These are phyloP conservation scores for Podiceps cristatus DNA, from an alignment of 2,113 vertebrate genomes.

Conservation along the genomic window DNA sequence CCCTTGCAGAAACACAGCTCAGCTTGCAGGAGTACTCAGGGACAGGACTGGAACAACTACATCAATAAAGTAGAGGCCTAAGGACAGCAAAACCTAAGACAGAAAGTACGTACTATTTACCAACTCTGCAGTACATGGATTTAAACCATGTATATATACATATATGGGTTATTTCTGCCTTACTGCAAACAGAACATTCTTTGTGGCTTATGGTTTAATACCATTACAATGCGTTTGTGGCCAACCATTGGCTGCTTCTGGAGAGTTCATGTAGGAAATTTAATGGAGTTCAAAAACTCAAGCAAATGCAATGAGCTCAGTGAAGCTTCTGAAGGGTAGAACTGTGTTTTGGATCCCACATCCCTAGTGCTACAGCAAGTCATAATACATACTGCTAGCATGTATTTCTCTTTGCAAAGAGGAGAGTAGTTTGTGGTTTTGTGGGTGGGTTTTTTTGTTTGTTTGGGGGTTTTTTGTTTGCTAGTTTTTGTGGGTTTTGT, in stretches of 20 bases:
- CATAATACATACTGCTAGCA: background rate
- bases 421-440: background rate
- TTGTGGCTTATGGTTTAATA: background rate
- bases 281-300: background rate
- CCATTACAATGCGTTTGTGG: background rate
- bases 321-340: background rate
- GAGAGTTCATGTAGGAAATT: fast-evolving
- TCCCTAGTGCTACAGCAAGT: background rate
- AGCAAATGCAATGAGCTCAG: background rate
- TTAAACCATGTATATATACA: fast-evolving
- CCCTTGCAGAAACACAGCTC: background rate
- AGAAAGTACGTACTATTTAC: fast-evolving
- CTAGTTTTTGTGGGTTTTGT: too few relatives aligned
- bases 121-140: fast-evolving
- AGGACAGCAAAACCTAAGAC: background rate
- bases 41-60: background rate
- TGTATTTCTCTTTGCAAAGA: background rate
- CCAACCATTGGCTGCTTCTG: background rate
- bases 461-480: too few relatives aligned
- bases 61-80: background rate
- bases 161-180: background rate
- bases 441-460: background rate
- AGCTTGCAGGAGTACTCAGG: background rate
- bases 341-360: background rate
- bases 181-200: background rate